Evolutionary conservation across 2,113 vertebrate species (phyloP).

Genomic region (Anhinga anhinga): DNA sequence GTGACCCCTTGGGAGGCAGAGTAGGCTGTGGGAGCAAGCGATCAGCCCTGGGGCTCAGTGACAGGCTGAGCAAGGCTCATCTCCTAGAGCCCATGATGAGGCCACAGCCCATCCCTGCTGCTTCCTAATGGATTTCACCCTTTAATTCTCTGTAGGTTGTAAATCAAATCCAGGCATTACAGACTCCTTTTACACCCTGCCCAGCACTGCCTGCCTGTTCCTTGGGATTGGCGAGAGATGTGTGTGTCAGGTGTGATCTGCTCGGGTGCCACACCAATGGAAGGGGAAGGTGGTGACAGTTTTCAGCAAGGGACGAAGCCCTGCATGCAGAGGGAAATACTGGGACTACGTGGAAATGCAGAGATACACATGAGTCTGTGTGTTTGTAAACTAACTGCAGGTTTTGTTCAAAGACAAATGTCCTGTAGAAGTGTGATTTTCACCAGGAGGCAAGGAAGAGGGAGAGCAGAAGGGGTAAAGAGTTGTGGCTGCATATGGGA

Average conservation of each 20-base stretch:
- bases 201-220: background rate
- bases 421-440: background rate
- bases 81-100: background rate
- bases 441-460: background rate
- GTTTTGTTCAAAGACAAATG: background rate
- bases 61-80: background rate
- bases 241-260: background rate
- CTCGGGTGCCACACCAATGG: fast-evolving
- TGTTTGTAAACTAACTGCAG: background rate
- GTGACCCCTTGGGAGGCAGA: background rate
- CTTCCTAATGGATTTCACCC: background rate
- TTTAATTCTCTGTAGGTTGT: background rate
- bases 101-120: background rate
- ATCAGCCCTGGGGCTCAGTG: background rate
- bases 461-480: background rate
- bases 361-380: fast-evolving
- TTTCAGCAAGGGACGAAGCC: background rate
- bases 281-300: too few species aligned
- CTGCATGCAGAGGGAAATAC: background rate
- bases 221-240: background rate
- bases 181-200: background rate
- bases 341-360: too few species aligned
- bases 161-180: background rate
- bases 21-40: background rate
- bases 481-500: background rate